Evolutionary conservation across 2,888 invertebrate species (phyloP), one percentile per base, ranked within the genome.

Genomic region (Dichetophora obliterata): DNA sequence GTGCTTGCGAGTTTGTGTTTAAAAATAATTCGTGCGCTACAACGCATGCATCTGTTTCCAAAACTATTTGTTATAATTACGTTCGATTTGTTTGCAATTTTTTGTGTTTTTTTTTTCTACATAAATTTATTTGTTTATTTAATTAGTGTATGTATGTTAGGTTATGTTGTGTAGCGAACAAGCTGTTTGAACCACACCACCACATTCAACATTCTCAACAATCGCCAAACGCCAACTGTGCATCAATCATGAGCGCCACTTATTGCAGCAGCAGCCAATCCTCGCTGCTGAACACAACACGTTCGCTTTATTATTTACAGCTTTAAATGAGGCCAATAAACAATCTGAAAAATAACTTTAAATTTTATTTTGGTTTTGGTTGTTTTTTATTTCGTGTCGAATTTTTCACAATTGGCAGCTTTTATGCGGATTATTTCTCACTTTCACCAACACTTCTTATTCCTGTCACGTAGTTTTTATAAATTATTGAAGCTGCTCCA

Each of bases 241-340:
- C 66, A 16, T 65, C 65, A 34, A 34, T 34, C 34, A 31, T 65
- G 34, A 9, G 34, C 65, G 9, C 65, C 34, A 31, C 65, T 54
- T 22, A 1, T 5, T 52, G 5, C 54, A 19, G 54, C n/a, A 19
- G 54, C 57, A 14, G 24, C n/a, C n/a, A n/a, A n/a, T 19, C 57
- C 2, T 27, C 4, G 19, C 24, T 24, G 14, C 11, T 22, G 24
- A 14, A 9, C 57, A 2, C 22, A 59, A 27, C 14, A 59, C n/a
- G 22, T 27, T 22, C 57, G 22, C 19, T 59, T 22, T 59, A 27
- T 11, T 43, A 43, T 43, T 66, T 66, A 37, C 43, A 66, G 66
- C 66, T 43, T 22, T 37, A 37, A 66, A 66, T 37, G 19, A 37
- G 66, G 37, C 66, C 22, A 66, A 66, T 66, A 37, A 66, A 66